phyloP scores from a whole-genome alignment of 2,888 invertebrate species.

The Malachius bipustulatus region DNA sequence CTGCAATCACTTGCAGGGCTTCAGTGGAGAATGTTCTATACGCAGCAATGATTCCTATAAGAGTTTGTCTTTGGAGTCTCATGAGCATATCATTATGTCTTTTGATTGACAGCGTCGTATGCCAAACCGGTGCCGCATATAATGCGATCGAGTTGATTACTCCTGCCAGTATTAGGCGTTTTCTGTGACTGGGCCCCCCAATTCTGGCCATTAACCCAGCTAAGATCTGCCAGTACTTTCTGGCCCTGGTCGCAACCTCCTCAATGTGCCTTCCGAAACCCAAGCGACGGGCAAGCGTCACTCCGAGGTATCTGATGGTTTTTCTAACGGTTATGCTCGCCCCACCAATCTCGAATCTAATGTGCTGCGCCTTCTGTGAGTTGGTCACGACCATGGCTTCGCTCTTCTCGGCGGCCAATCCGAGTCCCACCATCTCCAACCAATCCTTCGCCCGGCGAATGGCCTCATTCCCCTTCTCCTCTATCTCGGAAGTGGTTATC shows the following conservation, averaged over 20 bases:
- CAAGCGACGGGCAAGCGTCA: background rate
- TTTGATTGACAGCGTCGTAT: background rate
- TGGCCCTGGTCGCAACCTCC: background rate
- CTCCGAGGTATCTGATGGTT: constrained; percentile 5
- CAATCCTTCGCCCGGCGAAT: too few species aligned
- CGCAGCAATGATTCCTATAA: background rate
- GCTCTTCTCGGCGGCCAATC: too few species aligned
- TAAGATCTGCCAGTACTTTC: background rate
- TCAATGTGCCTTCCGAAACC: constrained; percentile 3
- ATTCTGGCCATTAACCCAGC: constrained; percentile 3
- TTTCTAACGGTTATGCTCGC: too few species aligned
- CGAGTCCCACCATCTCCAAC: too few species aligned
- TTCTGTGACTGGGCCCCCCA: background rate
- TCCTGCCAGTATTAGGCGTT: constrained; percentile 2
- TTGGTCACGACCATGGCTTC: too few species aligned
- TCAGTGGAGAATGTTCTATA: constrained; percentile 7
- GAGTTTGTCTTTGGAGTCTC: background rate
- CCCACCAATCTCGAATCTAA: too few species aligned
- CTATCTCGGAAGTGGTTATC: too few species aligned
- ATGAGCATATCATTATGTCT: background rate
- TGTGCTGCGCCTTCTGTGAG: too few species aligned
- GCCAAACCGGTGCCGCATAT: constrained; percentile 9
- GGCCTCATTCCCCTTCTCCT: too few species aligned
- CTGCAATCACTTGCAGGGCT: constrained; percentile 1
- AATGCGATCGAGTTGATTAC: background rate